Conservation (phyloP, 2,113 vertebrate genomes). For the Scartelaos histophorus region DNA sequence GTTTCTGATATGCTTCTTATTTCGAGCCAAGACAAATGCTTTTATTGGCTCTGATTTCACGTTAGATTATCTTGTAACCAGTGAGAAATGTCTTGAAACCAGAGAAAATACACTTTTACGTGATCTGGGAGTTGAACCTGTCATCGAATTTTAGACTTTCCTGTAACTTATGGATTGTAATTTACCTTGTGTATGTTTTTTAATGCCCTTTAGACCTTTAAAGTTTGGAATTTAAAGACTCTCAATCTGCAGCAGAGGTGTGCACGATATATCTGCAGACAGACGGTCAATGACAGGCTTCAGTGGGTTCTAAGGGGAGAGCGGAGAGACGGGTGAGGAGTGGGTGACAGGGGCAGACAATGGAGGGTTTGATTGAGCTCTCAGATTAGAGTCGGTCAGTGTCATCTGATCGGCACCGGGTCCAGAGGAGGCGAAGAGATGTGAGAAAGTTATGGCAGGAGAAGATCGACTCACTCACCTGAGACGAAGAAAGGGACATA, state of each 20-base stretch:
- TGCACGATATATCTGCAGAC: conserved; percentile 31
- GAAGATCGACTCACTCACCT: conserved; percentile 52
- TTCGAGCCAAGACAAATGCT: no score
- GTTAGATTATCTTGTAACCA: no score
- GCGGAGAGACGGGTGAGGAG: conserved; percentile 37
- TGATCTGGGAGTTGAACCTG: no score
- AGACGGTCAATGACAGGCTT: conserved; percentile 8
- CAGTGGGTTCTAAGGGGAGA: conserved; percentile 21
- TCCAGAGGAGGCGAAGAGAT: conserved; percentile 12
- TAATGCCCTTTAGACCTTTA: no score
- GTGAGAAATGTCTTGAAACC: no score
- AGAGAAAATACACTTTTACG: no score
- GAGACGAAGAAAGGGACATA: conserved; percentile 58
- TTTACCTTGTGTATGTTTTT: no score
- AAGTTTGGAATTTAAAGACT: conserved; percentile 13
- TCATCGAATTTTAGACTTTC: no score
- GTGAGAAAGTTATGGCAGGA: conserved; percentile 46
- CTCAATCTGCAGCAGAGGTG: conserved; percentile 30
- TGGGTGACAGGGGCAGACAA: conserved; percentile 45
- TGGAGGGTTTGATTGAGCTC: conserved; percentile 53
- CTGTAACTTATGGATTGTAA: no score
- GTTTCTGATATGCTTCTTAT: no score
- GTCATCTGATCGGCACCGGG: conserved; percentile 61
- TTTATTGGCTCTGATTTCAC: no score
- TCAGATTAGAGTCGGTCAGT: conserved; percentile 43